A percentile compares a stretch with the other conserved stretches of the same genome.
Conservation (phyloP, 1,140 invertebrate genomes). For the Solen grandis region DNA sequence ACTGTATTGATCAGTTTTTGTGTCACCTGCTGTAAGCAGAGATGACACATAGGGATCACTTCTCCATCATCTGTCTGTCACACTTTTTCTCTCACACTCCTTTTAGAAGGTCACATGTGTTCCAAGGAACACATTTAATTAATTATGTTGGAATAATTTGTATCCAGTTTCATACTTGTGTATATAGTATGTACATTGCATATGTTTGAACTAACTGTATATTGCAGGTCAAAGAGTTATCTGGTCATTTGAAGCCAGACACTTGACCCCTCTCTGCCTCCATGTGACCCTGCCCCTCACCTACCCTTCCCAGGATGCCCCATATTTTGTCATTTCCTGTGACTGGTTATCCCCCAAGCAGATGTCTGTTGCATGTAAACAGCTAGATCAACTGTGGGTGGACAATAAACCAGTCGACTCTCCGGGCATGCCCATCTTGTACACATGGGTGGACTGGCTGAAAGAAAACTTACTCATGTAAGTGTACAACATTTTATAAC, state of each 20-base stretch:
- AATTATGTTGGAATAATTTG: too few relatives aligned
- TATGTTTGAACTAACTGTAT: too few relatives aligned
- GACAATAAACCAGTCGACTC: conserved; percentile 17
- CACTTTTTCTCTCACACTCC: too few relatives aligned
- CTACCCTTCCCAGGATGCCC: conserved; percentile 65
- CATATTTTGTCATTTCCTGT: conserved; percentile 63
- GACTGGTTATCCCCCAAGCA: conserved; percentile 63
- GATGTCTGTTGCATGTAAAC: conserved; percentile 53
- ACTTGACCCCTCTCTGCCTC: conserved; percentile 64
- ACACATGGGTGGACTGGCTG: conserved; percentile 70
- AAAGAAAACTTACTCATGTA: conserved; percentile 67
- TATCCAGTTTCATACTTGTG: too few relatives aligned
- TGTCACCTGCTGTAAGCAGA: too few relatives aligned
- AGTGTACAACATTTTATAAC: too few relatives aligned
- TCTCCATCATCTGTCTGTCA: too few relatives aligned
- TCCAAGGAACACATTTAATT: too few relatives aligned
- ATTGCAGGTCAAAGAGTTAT: conserved; percentile 63
- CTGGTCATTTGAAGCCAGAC: conserved; percentile 60
- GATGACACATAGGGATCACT: too few relatives aligned
- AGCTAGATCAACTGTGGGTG: conserved; percentile 65
- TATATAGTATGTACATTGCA: too few relatives aligned
- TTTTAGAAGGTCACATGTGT: too few relatives aligned
- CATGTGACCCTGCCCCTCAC: conserved; percentile 62
- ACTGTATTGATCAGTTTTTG: too few relatives aligned
- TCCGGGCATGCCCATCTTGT: conserved; percentile 64